A percentile compares a stretch with the other conserved stretches of the same genome.
Conservation (phyloP, 1,140 invertebrate genomes). For the Lasaia peninsularis region DNA sequence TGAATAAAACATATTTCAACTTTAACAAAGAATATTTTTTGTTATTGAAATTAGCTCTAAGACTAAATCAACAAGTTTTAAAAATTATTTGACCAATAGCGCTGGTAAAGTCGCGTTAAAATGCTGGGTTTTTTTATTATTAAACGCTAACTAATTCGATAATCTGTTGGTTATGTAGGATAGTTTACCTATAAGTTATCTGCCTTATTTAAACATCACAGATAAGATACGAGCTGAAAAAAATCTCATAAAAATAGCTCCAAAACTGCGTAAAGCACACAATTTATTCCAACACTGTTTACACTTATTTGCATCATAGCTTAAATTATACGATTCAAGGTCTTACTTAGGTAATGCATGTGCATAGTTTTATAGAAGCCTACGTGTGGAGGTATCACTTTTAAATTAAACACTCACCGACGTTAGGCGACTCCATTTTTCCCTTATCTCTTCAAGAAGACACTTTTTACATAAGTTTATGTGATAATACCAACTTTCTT, state of each 20-base stretch:
- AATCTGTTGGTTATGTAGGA: slow-evolving; percentile 31
- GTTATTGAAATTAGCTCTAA: too few relatives aligned
- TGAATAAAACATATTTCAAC: too few relatives aligned
- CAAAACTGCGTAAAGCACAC: slow-evolving; percentile 14
- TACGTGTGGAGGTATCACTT: slow-evolving; percentile 7
- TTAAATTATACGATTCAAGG: slow-evolving; percentile 48
- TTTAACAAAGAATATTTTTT: too few relatives aligned
- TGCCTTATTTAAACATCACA: slow-evolving; percentile 32
- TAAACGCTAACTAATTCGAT: slow-evolving; percentile 23
- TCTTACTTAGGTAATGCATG: slow-evolving; percentile 25
- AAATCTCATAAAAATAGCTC: slow-evolving; percentile 26
- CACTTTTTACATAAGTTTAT: slow-evolving; percentile 45
- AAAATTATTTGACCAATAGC: too few relatives aligned
- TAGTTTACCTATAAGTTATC: slow-evolving; percentile 40
- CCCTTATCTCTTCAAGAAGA: slow-evolving; percentile 25
- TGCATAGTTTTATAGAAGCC: slow-evolving; percentile 2
- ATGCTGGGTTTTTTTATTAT: too few relatives aligned
- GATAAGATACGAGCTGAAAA: slow-evolving; percentile 51
- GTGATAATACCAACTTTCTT: slow-evolving; percentile 54
- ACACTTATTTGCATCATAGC: slow-evolving; percentile 43
- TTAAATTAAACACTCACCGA: slow-evolving; percentile 43
- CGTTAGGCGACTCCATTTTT: slow-evolving; percentile 57
- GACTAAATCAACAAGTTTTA: too few relatives aligned
- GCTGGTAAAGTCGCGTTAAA: too few relatives aligned
- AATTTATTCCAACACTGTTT: slow-evolving; percentile 18